Conservation (phyloP, 2,888 invertebrate genomes). For the Incurvaria masculella region DNA sequence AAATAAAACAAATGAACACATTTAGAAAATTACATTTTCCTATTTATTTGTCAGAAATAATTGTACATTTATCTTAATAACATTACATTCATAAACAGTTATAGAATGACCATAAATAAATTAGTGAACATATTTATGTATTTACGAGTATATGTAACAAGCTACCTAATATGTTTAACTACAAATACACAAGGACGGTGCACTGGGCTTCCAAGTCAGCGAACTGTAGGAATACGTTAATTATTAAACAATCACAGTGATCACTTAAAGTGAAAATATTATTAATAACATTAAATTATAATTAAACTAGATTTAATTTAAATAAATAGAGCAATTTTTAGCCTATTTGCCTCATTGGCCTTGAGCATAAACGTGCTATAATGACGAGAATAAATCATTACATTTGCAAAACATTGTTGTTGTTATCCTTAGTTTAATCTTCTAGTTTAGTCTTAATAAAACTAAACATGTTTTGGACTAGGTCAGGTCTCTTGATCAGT, state of each 20-base stretch:
- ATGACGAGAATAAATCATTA: no score
- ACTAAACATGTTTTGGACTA: no score
- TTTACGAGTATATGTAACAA: background rate
- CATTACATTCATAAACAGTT: background rate
- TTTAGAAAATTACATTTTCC: background rate
- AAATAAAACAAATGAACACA: background rate
- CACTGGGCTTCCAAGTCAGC: background rate
- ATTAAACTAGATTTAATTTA: no score
- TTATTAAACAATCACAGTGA: background rate
- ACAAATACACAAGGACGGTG: background rate
- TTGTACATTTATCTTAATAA: background rate
- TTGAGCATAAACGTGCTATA: no score
- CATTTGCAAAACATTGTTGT: no score
- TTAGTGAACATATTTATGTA: background rate
- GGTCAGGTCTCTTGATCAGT: no score
- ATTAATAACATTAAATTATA: no score
- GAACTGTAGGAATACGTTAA: background rate
- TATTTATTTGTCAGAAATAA: background rate
- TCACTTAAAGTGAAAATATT: background rate
- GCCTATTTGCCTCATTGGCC: no score
- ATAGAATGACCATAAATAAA: background rate
- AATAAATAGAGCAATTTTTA: no score
- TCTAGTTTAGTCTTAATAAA: no score
- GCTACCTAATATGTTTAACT: background rate
- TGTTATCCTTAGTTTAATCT: no score